Evolutionary conservation across 1,140 invertebrate species (phyloP).

Genomic region (Polypedilum vanderplanki): DNA sequence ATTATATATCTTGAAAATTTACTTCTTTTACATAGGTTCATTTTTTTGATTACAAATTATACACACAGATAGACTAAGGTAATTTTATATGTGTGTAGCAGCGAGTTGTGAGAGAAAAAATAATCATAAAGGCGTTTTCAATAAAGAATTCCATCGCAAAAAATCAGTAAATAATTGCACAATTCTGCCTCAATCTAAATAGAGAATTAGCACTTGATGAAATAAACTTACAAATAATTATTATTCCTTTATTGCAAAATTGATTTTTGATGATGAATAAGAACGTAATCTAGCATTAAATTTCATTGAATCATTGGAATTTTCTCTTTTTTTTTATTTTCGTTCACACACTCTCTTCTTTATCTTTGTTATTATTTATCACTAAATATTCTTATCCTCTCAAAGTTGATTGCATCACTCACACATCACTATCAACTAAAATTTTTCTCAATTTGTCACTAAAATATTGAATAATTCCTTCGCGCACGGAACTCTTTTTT

Average conservation of each 20-base stretch:
- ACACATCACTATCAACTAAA: constrained; percentile 6
- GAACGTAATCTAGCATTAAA: not conserved
- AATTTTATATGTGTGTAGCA: too few relatives aligned
- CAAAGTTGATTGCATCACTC: not conserved
- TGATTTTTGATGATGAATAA: constrained; percentile 6
- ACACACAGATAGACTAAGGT: too few relatives aligned
- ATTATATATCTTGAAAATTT: too few relatives aligned
- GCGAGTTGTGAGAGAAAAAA: not conserved
- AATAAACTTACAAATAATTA: constrained; percentile 20
- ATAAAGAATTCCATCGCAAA: constrained; percentile 4
- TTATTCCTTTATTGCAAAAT: constrained; percentile 1
- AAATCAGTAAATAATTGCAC: not conserved
- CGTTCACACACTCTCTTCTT: not conserved
- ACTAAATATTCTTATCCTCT: not conserved
- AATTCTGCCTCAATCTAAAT: not conserved
- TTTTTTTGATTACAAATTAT: too few relatives aligned
- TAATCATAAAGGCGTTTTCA: constrained; percentile 12
- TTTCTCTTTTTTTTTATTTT: not conserved
- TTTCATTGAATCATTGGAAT: constrained; percentile 5
- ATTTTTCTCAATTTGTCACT: not conserved
- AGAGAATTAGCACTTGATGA: not conserved
- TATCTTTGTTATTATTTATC: not conserved
- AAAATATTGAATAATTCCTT: not conserved
- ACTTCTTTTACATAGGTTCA: too few relatives aligned
- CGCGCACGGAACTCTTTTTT: not conserved